Evolutionary conservation across 2,113 vertebrate genomes (phyloP).

Genomic region (Herpailurus yagouaroundi): DNA sequence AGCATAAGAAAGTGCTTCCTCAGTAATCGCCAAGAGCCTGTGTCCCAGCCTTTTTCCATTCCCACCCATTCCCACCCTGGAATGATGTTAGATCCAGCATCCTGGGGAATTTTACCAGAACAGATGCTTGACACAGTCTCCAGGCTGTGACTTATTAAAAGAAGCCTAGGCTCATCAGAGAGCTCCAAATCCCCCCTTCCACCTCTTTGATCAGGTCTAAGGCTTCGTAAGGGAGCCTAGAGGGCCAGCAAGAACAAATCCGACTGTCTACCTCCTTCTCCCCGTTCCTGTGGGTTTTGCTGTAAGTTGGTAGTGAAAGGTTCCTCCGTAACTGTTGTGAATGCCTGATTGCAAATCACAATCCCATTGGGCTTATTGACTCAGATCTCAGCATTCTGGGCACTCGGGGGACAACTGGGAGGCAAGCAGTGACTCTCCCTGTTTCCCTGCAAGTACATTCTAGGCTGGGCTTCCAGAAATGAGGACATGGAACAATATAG

Average conservation of each 20-base stretch:
- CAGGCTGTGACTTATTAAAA: background rate
- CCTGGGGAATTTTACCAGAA: background rate
- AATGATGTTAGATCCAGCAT: conserved; percentile 6
- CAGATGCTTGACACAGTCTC: background rate
- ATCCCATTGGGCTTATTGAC: background rate
- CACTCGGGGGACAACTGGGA: background rate
- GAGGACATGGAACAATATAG: background rate
- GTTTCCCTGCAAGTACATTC: background rate
- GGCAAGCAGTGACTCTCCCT: background rate
- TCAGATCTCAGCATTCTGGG: background rate
- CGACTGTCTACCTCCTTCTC: background rate
- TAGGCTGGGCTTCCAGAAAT: background rate
- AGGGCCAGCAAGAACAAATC: background rate
- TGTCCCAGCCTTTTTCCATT: conserved; percentile 29
- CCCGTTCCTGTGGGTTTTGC: background rate
- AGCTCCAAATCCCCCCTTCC: background rate
- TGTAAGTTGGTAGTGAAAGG: background rate
- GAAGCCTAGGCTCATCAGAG: background rate
- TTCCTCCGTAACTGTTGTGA: background rate
- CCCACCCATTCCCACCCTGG: background rate
- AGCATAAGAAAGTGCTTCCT: background rate
- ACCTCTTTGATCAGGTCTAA: background rate
- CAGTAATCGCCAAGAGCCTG: background rate
- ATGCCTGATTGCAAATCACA: background rate
- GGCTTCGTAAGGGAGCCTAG: background rate